These are phyloP conservation scores for Australoheros facetus DNA, from an alignment of 2,797 vertebrate genomes.

Conservation along the genomic window DNA sequence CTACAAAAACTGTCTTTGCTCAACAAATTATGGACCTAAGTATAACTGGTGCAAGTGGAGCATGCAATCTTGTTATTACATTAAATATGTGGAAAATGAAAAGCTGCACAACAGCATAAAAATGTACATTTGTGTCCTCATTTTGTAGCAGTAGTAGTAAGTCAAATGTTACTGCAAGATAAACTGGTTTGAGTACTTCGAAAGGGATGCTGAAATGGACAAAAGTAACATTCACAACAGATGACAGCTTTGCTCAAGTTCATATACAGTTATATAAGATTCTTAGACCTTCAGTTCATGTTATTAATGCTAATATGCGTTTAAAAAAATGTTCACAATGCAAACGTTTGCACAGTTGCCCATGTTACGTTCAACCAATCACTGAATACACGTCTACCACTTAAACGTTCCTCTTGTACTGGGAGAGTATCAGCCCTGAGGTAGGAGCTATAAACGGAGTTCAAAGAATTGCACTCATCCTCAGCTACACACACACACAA, in stretches of 20 bases:
- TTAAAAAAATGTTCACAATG: neutral
- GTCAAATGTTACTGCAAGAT: neutral
- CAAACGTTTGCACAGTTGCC: neutral
- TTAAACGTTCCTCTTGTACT: neutral
- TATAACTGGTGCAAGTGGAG: neutral
- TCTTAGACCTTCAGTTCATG: neutral
- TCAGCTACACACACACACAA: neutral
- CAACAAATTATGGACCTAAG: neutral
- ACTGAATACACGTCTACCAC: neutral
- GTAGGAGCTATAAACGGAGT: neutral
- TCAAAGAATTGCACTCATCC: neutral
- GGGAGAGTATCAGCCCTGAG: neutral
- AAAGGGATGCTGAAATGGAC: neutral
- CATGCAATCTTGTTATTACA: neutral
- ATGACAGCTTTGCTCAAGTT: neutral
- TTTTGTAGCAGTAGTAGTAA: neutral
- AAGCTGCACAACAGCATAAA: rapidly evolving
- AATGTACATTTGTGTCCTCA: neutral
- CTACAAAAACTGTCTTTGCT: neutral
- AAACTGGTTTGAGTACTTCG: neutral
- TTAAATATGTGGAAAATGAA: neutral
- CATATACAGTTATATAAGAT: neutral
- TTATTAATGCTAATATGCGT: neutral
- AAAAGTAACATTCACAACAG: neutral
- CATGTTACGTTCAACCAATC: neutral